Base-by-base conservation (phyloP, 2,113 vertebrate genomes). In the Ariopsis seemanni region DNA sequence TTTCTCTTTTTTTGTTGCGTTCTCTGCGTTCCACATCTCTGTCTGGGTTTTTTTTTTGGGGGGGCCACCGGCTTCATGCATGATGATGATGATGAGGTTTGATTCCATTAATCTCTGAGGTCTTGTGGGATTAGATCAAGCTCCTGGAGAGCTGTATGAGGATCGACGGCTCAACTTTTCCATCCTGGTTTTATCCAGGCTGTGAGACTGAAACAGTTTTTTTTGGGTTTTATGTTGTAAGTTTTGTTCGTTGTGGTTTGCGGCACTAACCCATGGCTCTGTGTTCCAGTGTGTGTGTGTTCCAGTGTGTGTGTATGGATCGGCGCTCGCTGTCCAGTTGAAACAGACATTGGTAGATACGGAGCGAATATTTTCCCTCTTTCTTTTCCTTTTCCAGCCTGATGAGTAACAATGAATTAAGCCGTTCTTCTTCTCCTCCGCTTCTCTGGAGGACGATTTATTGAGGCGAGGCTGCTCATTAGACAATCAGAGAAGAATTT, bases 391-490 rank as follows among this genome's bases (percentile, higher is more conserved):
- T 20, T 1, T 20, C 6, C 78, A 34, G 78, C 78, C 11, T 12
- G 53, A 80, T 57, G 89, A 87, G 79, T 92, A 91, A 89, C 91
- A 90, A 93, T 94, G 92, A 91, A 93, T 93, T 90, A 90, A 92
- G 91, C 87, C 90, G 89, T 88, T 92, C 42, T 42, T 42, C 48
- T 86, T 57, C 42, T 55, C 52, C 86, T 88, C n/a, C 22, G 50
- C 5, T 83, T 34, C 58, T 69, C 84, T 20, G 42, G 72, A 77
- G 71, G 34, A 83, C 25, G 62, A 86, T 77, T 57, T 85, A 87
- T 69, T 53, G 71, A 55, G 53, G n/a, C 60, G 86, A 85, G 72
- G 85, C 85, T 82, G 62, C 55, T 58, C 75, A 86, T 87, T 79
- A 72, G 69, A 57, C 27, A 10, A 82, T 55, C 27, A 42, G 48